phyloP scores from a whole-genome alignment of 2,113 vertebrate species.

The Engraulis encrasicolus region DNA sequence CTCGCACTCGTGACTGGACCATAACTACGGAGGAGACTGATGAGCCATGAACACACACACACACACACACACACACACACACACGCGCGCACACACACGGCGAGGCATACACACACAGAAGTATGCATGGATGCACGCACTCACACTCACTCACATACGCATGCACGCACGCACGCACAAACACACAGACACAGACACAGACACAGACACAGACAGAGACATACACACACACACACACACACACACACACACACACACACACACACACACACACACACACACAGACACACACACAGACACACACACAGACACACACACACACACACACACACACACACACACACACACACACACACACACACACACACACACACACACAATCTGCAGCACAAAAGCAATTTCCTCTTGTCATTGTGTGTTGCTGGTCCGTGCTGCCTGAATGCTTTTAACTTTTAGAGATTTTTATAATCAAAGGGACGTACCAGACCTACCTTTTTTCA shows the following conservation, averaged over 20 bases:
- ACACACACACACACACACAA: background rate
- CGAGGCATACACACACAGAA: background rate
- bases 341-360: background rate
- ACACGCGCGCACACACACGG: too few relatives aligned
- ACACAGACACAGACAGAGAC: too few relatives aligned
- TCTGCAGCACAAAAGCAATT: too few relatives aligned
- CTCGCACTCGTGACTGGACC: slow-evolving; percentile 1
- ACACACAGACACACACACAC: background rate
- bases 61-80: background rate
- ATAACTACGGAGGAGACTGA: background rate
- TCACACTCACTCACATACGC: too few relatives aligned
- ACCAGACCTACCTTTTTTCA: too few relatives aligned
- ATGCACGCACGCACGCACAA: too few relatives aligned
- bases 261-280: background rate
- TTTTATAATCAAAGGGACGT: too few relatives aligned
- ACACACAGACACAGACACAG: too few relatives aligned
- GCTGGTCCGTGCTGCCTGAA: too few relatives aligned
- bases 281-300: background rate
- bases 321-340: background rate
- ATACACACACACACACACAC: background rate
- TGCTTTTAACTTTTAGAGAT: too few relatives aligned
- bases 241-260: background rate
- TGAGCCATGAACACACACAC: background rate
- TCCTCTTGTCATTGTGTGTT: too few relatives aligned
- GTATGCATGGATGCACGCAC: too few relatives aligned